These are phyloP conservation scores for Coecobrya sp. DNA, from an alignment of 2,888 invertebrate species.

Conservation along the genomic window DNA sequence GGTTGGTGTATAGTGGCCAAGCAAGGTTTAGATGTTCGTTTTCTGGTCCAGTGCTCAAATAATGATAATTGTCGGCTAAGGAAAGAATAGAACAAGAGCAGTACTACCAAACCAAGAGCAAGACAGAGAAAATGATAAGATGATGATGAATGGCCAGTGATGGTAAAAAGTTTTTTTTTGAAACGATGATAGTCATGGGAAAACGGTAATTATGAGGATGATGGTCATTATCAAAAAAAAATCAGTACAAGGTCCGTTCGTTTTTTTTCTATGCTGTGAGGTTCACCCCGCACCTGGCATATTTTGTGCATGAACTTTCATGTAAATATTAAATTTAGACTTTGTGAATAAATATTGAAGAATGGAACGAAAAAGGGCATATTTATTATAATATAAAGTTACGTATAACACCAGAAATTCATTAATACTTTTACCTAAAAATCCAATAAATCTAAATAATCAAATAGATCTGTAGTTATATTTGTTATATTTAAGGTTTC, in stretches of 20 bases:
- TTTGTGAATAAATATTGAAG: background rate
- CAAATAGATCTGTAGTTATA: no score
- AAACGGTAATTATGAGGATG: constrained; percentile 48
- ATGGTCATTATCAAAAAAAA: constrained; percentile 38
- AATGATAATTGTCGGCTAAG: constrained; percentile 34
- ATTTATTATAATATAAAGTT: no score
- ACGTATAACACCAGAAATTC: no score
- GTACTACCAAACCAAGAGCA: no score
- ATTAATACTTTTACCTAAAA: no score
- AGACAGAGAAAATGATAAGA: background rate
- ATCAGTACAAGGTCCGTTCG: constrained; percentile 26
- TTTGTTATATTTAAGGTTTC: no score
- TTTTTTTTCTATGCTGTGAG: background rate
- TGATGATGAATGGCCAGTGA: constrained; percentile 36
- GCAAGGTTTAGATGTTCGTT: background rate
- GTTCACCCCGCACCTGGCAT: constrained; percentile 22
- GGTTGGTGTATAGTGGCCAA: background rate
- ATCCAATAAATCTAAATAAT: no score
- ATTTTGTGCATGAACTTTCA: constrained; percentile 4
- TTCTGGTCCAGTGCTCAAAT: constrained; percentile 33
- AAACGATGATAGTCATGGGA: constrained; percentile 33
- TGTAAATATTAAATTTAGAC: background rate
- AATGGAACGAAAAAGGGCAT: background rate
- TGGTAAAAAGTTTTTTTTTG: background rate
- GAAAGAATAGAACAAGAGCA: background rate